Conservation (phyloP, 2,888 invertebrate species). For the Asteroscopus sphinx region DNA sequence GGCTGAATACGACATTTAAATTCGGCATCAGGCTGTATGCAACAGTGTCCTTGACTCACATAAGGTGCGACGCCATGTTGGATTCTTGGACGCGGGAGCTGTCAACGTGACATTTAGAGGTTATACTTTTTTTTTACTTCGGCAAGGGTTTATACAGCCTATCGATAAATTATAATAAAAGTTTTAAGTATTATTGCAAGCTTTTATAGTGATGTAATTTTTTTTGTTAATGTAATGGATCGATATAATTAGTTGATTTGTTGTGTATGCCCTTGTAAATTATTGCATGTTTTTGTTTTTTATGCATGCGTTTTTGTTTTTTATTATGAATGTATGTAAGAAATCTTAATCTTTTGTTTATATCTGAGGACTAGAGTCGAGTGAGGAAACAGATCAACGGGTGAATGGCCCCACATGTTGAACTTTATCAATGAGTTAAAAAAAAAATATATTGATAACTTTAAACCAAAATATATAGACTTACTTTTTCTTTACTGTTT, state of each 20-base stretch:
- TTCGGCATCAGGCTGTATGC: slow-evolving; percentile 59
- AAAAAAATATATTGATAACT: no score
- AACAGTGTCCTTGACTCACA: slow-evolving; percentile 75
- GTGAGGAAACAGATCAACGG: no score
- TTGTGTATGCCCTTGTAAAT: slow-evolving; percentile 34
- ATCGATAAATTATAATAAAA: slow-evolving; percentile 24
- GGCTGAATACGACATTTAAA: slow-evolving; percentile 62
- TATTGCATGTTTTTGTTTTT: slow-evolving; percentile 31
- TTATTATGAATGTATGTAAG: background rate
- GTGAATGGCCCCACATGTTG: no score
- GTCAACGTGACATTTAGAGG: slow-evolving; percentile 77
- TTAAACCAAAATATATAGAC: no score
- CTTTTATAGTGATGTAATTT: slow-evolving; percentile 5
- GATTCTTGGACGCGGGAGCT: slow-evolving; percentile 72
- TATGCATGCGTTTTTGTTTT: slow-evolving; percentile 13
- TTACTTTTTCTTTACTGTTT: no score
- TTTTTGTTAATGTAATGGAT: slow-evolving; percentile 1
- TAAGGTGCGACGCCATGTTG: slow-evolving; percentile 77
- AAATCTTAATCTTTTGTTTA: no score
- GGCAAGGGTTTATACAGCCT: slow-evolving; percentile 45
- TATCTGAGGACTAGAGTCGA: no score
- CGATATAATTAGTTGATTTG: slow-evolving; percentile 17
- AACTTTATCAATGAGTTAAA: no score
- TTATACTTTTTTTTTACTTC: slow-evolving; percentile 54
- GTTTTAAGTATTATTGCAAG: slow-evolving; percentile 5